Evolutionary conservation across 1,140 invertebrate genomes (phyloP), one percentile per base, ranked within the genome.

Genomic region (Pararge aegeria): DNA sequence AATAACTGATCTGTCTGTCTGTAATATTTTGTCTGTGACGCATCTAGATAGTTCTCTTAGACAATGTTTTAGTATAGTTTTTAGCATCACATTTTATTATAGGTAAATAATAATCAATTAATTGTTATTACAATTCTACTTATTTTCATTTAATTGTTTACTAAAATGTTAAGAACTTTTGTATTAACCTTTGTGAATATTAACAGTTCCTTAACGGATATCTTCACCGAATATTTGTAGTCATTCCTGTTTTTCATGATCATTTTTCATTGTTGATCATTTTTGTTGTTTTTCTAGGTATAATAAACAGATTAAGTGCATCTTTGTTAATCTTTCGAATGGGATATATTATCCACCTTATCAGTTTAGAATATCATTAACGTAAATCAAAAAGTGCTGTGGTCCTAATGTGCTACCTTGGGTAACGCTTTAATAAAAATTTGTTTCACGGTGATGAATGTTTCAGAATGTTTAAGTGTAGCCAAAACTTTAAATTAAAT

Each of bases 51-150:
- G 49, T 56, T 13, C 48, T 34, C 49, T 55, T 56, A 49, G 21
- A 13, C 50, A 61, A 55, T 49, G 20, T 65, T 49, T 56, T 55
- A 55, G 46, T 52, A 9, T 66, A 49, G 18, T 46, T 55, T 66
- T 57, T 58, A 61, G 56, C 29, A 42, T 60, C 57, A 53, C 57
- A 48, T 54, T 54, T 54, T 54, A 61, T 49, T 18, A 19, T 60
- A 60, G 29, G 44, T 54, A 54, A 61, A 29, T 49, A 49, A 46
- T 59, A 38, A 48, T 60, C 50, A 19, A 48, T 53, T 54, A 30
- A 16, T 18, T 49, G 50, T 48, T 15, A 49, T 38, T 27, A 19
- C 51, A 52, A n/a, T 18, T 51, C 13, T 20, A 42, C 18, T 44
- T 58, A 51, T 34, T 3, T 61, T 49, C 16, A 49, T 49, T 49